Evolutionary conservation across 2,797 vertebrate species (phyloP), one percentile per base, ranked within the genome.

Genomic region (Pachyuromys duprasi): DNA sequence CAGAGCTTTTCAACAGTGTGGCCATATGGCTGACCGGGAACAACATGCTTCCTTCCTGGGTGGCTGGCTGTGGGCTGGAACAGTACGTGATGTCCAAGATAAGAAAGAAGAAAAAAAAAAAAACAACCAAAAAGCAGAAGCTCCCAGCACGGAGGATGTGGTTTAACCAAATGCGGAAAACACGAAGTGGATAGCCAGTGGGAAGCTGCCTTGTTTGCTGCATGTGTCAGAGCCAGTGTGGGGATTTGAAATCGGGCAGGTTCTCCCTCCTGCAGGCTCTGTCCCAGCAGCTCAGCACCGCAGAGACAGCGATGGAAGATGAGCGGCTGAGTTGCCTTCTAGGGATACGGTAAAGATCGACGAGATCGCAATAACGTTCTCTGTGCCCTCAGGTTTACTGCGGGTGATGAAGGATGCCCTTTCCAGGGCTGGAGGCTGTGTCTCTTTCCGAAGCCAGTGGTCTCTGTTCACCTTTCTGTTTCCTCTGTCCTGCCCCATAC

Each of bases 81-180:
- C 95, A 91, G 97, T 15, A 22, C 93, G 1, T 45, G 33, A 95
- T 95, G 94, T 93, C 36, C 95, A 63, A 89, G 97, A 97, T 97
- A 97, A 97, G 82, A 36, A 22, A n/a, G n/a, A n/a, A n/a, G n/a
- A n/a, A n/a, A n/a, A n/a, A n/a, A n/a, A n/a, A n/a, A n/a, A n/a
- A n/a, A n/a, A n/a, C n/a, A n/a, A n/a, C n/a, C n/a, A n/a, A 3
- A 0, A 28, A 5, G 0, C 24, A 39, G 91, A 97, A 96, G 90
- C 91, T 95, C 92, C 93, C 26, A 84, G 89, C 49, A 6, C 79
- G 1, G 65, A 60, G 78, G 69, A 67, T 82, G 91, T 79, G 53
- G 67, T 90, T 97, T 97, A 93, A 96, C 96, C 97, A 98, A 97
- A 97, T 96, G 96, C 95, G 97, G 97, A 82, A 95, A 97, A 83